These are phyloP conservation scores for Leptinotarsa texana DNA, from an alignment of 1,140 invertebrate genomes.

Conservation along the genomic window DNA sequence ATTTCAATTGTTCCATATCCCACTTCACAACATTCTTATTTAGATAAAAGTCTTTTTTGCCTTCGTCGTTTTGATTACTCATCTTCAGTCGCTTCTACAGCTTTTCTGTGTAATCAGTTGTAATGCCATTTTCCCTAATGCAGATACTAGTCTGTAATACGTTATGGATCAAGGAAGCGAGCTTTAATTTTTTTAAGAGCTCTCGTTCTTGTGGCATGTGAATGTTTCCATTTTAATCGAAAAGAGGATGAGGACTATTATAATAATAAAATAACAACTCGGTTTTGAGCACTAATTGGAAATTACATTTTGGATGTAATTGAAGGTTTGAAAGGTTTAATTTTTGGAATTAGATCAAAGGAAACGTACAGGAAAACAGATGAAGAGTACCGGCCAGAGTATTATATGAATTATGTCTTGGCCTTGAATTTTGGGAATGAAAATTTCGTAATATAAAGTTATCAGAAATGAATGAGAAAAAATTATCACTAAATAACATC, in stretches of 20 bases:
- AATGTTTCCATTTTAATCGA: not conserved
- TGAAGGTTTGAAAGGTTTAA: not conserved
- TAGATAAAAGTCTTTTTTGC: too few relatives aligned
- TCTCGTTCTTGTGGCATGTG: not conserved
- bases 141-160: too few relatives aligned
- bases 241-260: not conserved
- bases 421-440: too few relatives aligned
- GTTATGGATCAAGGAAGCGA: too few relatives aligned
- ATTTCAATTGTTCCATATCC: not conserved
- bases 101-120: too few relatives aligned
- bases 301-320: not conserved
- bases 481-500: too few relatives aligned
- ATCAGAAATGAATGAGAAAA: too few relatives aligned
- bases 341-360: slow-evolving; percentile 1
- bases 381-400: not conserved
- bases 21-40: not conserved
- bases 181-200: not conserved
- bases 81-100: too few relatives aligned
- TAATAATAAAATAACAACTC: not conserved
- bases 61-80: too few relatives aligned
- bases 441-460: too few relatives aligned
- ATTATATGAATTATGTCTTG: too few relatives aligned
- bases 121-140: too few relatives aligned
- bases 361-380: not conserved
- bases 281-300: not conserved